Base-by-base conservation (phyloP, 2,888 invertebrate genomes). In the Tortrix viridana region DNA sequence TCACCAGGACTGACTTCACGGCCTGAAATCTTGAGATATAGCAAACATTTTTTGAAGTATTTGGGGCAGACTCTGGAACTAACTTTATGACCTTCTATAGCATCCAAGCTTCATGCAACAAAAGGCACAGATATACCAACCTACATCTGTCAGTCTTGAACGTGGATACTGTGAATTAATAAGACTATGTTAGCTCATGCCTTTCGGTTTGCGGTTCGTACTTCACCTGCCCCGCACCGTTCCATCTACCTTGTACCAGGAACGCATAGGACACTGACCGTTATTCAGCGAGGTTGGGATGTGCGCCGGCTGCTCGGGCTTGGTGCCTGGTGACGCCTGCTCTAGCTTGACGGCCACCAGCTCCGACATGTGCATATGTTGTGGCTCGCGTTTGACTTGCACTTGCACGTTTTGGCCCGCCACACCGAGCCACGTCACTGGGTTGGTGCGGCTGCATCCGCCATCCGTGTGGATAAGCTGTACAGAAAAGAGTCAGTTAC, bases 381-480 rank as follows among this genome's bases (percentile, higher is more conserved):
- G 89, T 0, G 95, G 95, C 79, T 95, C 95, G 65, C 95, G 92
- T 80, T 95, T 95, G 62, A 95, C 94, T 73, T 94, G 93, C 55
- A 94, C 93, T 66, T 89, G 92, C 23, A 92, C 89, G 74, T 89
- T 89, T 75, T 88, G 85, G 52, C 89, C 90, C 5, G 86, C 81
- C 64, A 89, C 83, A 16, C 90, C 91, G 18, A 85, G 81, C 95
- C 95, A 95, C 62, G 95, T 94, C 65, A 95, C 93, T 3, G 95
- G 95, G 80, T 95, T 93, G 9, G 95, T 95, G 50, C 95, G 89
- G 79, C 95, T 95, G 81, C 95, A 95, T 1, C 95, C 95, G 60
- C 93, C 93, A 70, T 93, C 93, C 32, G 91, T 77, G 74, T 90
- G 91, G 60, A 89, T 80, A n/a, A 90, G 79, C 91, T 91, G 67